A percentile compares a stretch with the other conserved stretches of the same genome.
Evolutionary conservation across 2,113 vertebrate genomes (phyloP).

Genomic region (Apodemus sylvaticus): DNA sequence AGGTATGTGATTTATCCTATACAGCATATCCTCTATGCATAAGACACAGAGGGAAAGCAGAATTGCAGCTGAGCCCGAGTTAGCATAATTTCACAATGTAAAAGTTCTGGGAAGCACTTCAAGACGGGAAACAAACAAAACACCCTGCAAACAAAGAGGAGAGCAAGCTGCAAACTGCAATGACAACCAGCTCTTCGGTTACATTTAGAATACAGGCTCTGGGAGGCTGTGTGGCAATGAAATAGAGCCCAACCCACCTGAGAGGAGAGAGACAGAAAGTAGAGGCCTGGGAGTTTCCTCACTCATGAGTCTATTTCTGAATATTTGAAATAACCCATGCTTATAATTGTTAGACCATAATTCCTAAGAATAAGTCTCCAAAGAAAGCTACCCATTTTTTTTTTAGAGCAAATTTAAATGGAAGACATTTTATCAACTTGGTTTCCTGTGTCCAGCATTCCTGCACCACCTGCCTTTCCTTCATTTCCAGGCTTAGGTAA

Average conservation of each 20-base stretch:
- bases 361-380: neutral
- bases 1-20: neutral
- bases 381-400: neutral
- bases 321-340: neutral
- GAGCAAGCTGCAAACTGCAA: conserved; percentile 33
- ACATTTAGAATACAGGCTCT: neutral
- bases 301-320: neutral
- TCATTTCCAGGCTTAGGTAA: neutral
- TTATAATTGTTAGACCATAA: neutral
- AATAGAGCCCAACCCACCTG: neutral
- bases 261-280: conserved; percentile 19
- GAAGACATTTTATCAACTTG: neutral
- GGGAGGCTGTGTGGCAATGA: neutral
- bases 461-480: neutral
- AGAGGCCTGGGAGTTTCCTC: neutral
- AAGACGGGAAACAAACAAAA: neutral
- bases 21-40: neutral
- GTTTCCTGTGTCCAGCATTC: neutral
- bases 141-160: neutral
- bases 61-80: conserved; percentile 40
- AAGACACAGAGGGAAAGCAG: neutral
- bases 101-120: neutral
- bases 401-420: neutral
- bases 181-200: neutral
- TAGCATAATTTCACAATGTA: conserved; percentile 11